A percentile compares a stretch with the other conserved stretches of the same genome.
Evolutionary conservation across 2,113 vertebrate species (phyloP).

Genomic region (Paramisgurnus dabryanus): DNA sequence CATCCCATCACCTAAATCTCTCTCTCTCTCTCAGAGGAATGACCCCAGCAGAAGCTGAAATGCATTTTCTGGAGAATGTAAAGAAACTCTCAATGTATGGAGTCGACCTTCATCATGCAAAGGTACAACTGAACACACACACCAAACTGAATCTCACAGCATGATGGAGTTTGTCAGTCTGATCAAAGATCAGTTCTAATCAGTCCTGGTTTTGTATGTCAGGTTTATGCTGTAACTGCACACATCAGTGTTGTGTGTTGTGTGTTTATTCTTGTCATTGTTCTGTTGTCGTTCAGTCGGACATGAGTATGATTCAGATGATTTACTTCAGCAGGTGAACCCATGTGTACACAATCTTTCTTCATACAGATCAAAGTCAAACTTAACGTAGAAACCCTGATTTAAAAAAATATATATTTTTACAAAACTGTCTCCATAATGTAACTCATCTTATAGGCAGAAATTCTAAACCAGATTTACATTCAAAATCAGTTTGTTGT

Average conservation of each 20-base stretch:
- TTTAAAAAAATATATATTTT: too few species aligned
- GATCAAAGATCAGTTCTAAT: background rate
- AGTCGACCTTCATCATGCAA: slow-evolving; percentile 96
- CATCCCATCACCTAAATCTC: background rate
- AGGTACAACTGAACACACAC: slow-evolving; percentile 71
- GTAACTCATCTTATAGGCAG: too few species aligned
- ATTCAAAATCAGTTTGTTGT: too few species aligned
- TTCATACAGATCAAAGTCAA: background rate
- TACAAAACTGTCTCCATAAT: too few species aligned
- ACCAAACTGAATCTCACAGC: background rate
- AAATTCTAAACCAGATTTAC: too few species aligned
- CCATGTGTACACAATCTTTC: too few species aligned
- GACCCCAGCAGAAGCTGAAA: slow-evolving; percentile 94
- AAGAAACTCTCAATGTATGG: slow-evolving; percentile 99
- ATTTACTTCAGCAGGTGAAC: background rate
- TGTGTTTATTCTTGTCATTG: slow-evolving; percentile 38
- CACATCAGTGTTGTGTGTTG: slow-evolving; percentile 43
- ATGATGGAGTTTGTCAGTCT: background rate
- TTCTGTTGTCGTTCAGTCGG: slow-evolving; percentile 23
- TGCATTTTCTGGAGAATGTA: slow-evolving; percentile 96
- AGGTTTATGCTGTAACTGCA: too few species aligned
- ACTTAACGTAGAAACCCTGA: background rate
- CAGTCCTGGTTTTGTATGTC: too few species aligned
- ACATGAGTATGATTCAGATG: background rate
- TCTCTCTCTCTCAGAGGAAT: slow-evolving; percentile 81